A percentile compares a stretch with the other conserved stretches of the same genome.
Evolutionary conservation across 1,140 invertebrate genomes (phyloP).

Genomic region (Arion vulgaris): DNA sequence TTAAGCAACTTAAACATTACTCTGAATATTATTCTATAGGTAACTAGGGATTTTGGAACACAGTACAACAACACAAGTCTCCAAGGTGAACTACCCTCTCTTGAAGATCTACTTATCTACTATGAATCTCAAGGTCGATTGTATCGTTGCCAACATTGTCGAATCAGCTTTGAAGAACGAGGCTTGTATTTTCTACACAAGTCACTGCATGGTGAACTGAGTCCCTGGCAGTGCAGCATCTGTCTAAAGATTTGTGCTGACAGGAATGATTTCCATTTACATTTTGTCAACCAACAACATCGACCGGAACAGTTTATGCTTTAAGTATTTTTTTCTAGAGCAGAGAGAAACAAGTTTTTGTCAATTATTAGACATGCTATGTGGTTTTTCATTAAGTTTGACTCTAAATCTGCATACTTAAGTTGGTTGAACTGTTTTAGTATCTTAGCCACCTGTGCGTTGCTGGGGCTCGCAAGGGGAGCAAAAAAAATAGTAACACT

Average conservation of each 20-base stretch:
- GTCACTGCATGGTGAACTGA: slow-evolving; percentile 58
- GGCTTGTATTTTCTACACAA: slow-evolving; percentile 65
- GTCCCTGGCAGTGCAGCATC: slow-evolving; percentile 66
- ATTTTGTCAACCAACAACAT: slow-evolving; percentile 67
- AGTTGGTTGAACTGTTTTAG: no score
- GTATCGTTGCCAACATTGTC: slow-evolving; percentile 61
- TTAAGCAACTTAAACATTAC: no score
- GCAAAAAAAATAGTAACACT: no score
- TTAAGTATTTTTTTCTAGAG: neutral
- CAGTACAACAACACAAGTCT: slow-evolving; percentile 48
- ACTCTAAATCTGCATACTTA: neutral
- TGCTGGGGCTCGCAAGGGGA: no score
- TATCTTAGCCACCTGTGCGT: no score
- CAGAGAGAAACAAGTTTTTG: neutral
- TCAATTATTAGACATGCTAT: neutral
- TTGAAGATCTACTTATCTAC: slow-evolving; percentile 60
- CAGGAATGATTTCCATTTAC: slow-evolving; percentile 66
- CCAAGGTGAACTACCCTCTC: slow-evolving; percentile 48
- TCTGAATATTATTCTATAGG: neutral
- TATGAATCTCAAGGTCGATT: slow-evolving; percentile 61
- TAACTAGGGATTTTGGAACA: slow-evolving; percentile 40
- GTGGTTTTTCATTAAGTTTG: neutral
- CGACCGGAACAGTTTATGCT: slow-evolving; percentile 26
- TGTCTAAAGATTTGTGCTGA: slow-evolving; percentile 63
- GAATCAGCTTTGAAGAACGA: slow-evolving; percentile 64